A percentile compares a stretch with the other conserved stretches of the same genome.
Conservation (phyloP, 2,888 invertebrate genomes). For the Cosmia trapezina region DNA sequence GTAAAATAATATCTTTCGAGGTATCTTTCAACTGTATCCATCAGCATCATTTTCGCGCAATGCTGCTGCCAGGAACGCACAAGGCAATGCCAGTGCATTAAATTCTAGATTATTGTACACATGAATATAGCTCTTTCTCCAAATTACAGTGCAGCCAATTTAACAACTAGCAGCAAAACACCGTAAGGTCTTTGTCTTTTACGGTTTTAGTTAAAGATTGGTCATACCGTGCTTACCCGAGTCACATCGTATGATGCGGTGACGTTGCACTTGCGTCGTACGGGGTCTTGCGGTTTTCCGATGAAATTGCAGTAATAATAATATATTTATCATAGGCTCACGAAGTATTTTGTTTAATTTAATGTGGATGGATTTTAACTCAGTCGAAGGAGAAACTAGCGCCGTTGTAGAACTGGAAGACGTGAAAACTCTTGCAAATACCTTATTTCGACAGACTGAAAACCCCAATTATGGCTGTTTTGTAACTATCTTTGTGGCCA, state of each 20-base stretch:
- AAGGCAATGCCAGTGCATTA: background rate
- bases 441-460: background rate
- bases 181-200: background rate
- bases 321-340: background rate
- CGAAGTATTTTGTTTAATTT: background rate
- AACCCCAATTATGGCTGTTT: background rate
- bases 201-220: slow-evolving; percentile 1
- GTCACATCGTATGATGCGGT: slow-evolving; percentile 47
- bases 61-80: no score
- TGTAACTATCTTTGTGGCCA: background rate
- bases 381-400: background rate
- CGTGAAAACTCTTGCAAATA: no score
- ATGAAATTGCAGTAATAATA: slow-evolving; percentile 27
- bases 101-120: background rate
- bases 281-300: slow-evolving; percentile 44
- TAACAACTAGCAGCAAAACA: background rate
- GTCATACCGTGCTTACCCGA: slow-evolving; percentile 9
- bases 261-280: slow-evolving; percentile 20
- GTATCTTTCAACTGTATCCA: background rate
- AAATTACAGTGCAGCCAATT: background rate
- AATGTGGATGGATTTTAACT: background rate
- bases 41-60: background rate
- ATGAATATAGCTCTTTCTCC: background rate
- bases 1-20: background rate
- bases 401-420: background rate